Evolutionary conservation across 2,888 invertebrate genomes (phyloP), one percentile per base, ranked within the genome.

Genomic region (Tolmerus cingulatus): DNA sequence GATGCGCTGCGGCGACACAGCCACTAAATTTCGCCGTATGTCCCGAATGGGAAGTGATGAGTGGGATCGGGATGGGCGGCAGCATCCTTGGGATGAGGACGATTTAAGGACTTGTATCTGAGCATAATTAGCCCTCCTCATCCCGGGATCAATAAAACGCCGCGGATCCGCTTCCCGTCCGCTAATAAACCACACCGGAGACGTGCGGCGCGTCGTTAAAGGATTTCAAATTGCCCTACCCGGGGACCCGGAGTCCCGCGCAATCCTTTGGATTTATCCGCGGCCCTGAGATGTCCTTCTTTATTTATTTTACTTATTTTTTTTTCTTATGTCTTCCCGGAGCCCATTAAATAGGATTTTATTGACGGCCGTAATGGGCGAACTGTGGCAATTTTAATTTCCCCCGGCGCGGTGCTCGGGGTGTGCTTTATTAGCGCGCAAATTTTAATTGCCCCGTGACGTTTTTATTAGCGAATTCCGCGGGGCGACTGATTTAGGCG

Each of bases 101-200:
- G 66, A 84, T 37, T 84, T 84, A 84, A 66, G 66, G 66, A 84
- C 19, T 84, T 84, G 66, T 66, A 46, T 34, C 37, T 57, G 37
- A 1, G 57, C 46, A 66, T 84, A 84, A 84, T 84, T 84, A 84
- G 82, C 14, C 23, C 82, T 19, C 40, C 85, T 84, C 85, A 46
- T 66, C 43, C 37, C 12, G 27, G 46, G 85, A 85, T 74, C 85
- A 74, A 85, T 85, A 85, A 85, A 85, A 74, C 30, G 12, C 43
- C 85, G 74, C 85, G 85, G 30, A 74, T 74, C 66, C 9, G 8
- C 66, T 66, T 19, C 27, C 19, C 23, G 27, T 2, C 8, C 40
- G 30, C 30, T 46, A 23, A 85, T 85, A 85, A 85, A 85, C 51
- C 46, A 51, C 85, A 85, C 85, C 85, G 85, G 85, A 85, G 85